Percentiles rank a stretch among this genome's conserved stretches.
phyloP scores from a whole-genome alignment of 2,113 vertebrate species.

The Actinemys pallida region DNA sequence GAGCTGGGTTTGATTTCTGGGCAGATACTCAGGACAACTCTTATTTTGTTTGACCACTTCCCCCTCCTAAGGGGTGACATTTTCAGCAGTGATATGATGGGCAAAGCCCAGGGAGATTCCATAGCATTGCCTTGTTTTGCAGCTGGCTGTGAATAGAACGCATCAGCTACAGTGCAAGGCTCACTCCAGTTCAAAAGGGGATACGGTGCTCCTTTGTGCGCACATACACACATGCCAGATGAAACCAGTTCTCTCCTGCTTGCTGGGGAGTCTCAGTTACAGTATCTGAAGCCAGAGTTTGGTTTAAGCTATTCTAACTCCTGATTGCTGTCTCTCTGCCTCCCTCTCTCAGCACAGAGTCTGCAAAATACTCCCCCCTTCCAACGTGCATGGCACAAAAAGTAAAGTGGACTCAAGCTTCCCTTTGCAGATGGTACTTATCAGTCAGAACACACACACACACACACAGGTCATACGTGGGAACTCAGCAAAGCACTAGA shows the following conservation, averaged over 20 bases:
- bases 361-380: slow-evolving; percentile 57
- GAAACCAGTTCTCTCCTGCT: slow-evolving; percentile 56
- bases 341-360: slow-evolving; percentile 33
- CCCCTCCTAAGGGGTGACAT: slow-evolving; percentile 33
- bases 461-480: slow-evolving; percentile 68
- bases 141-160: slow-evolving; percentile 55
- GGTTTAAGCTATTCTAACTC: not conserved
- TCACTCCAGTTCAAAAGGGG: not conserved
- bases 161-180: slow-evolving; percentile 2
- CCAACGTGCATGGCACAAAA: slow-evolving; percentile 41
- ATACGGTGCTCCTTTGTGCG: not conserved
- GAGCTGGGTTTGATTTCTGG: slow-evolving; percentile 53
- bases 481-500: slow-evolving; percentile 48
- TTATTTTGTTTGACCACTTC: slow-evolving; percentile 72
- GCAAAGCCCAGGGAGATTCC: slow-evolving; percentile 64
- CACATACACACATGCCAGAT: not conserved
- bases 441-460: slow-evolving; percentile 71
- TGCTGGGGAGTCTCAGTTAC: slow-evolving; percentile 47
- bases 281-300: slow-evolving; percentile 44
- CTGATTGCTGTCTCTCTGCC: not conserved
- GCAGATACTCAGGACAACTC: slow-evolving; percentile 65
- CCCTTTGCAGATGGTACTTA: slow-evolving; percentile 67
- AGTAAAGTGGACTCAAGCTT: slow-evolving; percentile 18
- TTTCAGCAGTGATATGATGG: slow-evolving; percentile 62
- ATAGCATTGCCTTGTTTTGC: slow-evolving; percentile 33